phyloP scores from a whole-genome alignment of 2,113 vertebrate genomes.

The Megaceryle torquata region DNA sequence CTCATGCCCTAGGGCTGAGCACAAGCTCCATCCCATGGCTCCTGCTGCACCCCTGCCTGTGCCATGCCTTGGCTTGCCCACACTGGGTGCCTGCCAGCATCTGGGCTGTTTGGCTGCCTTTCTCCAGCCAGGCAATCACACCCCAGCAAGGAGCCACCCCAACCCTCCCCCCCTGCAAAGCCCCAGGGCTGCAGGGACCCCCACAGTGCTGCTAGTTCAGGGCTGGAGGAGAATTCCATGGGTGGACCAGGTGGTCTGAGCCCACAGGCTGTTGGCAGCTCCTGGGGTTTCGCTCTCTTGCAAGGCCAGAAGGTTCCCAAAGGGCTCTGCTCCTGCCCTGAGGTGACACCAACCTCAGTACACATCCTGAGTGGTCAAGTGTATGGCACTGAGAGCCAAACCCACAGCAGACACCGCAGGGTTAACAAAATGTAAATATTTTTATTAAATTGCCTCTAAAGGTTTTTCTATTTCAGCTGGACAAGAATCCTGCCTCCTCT shows the following conservation, averaged over 20 bases:
- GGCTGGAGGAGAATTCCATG: accelerated
- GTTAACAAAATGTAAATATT: not conserved
- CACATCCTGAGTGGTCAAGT: not conserved
- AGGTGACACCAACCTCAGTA: accelerated
- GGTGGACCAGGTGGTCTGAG: not conserved
- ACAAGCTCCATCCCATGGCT: not conserved
- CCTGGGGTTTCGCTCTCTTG: not conserved
- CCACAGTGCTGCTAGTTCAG: accelerated
- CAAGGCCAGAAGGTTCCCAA: not conserved
- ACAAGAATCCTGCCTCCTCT: not conserved
- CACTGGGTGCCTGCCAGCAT: not conserved
- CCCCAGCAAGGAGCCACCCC: not conserved
- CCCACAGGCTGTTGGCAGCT: not conserved
- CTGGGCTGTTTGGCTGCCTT: not conserved
- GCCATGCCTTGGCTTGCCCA: not conserved
- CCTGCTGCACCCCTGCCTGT: not conserved
- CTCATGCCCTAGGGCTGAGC: accelerated
- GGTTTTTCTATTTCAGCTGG: not conserved
- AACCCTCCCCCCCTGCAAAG: not conserved
- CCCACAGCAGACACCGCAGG: not conserved
- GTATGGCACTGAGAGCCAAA: not conserved
- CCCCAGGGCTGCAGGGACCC: not conserved
- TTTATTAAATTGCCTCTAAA: not conserved
- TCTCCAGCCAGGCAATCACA: not conserved
- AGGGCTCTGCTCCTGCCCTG: not conserved